Percentiles rank a stretch among this genome's conserved stretches.
Evolutionary conservation across 2,888 invertebrate genomes (phyloP).

Genomic region (Ormyrus labotus): DNA sequence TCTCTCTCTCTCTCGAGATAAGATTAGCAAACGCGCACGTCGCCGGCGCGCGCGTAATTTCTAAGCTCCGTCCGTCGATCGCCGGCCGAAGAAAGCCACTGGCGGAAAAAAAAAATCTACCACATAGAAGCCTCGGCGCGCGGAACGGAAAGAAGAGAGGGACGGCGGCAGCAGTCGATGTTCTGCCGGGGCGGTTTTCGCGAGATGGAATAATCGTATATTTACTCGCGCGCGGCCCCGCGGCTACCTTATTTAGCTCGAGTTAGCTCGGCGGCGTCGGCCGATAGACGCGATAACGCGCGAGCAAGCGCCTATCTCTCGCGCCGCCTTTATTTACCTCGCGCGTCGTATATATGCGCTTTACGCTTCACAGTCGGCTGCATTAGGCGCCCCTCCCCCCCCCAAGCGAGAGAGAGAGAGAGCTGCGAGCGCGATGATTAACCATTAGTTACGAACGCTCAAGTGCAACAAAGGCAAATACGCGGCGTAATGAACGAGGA

Average conservation of each 20-base stretch:
- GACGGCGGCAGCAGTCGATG: not conserved
- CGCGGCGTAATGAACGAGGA: not conserved
- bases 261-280: slow-evolving; percentile 9
- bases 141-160: too few relatives aligned
- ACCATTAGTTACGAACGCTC: slow-evolving; percentile 18
- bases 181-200: not conserved
- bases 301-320: not conserved
- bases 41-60: too few relatives aligned
- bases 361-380: too few relatives aligned
- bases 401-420: too few relatives aligned
- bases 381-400: too few relatives aligned
- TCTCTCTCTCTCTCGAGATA: slow-evolving; percentile 42
- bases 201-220: too few relatives aligned
- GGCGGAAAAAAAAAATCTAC: slow-evolving; percentile 13
- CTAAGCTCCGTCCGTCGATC: slow-evolving; percentile 19
- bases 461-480: slow-evolving; percentile 27
- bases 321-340: too few relatives aligned
- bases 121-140: not conserved
- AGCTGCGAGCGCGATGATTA: slow-evolving; percentile 6
- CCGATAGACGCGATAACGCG: slow-evolving; percentile 1
- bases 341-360: not conserved
- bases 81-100: not conserved
- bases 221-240: not conserved
- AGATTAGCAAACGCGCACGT: too few relatives aligned
- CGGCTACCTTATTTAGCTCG: slow-evolving; percentile 26